Percentiles rank a stretch among this genome's conserved stretches.
Conservation (phyloP, 2,888 invertebrate species). For the Gryllus longicercus region DNA sequence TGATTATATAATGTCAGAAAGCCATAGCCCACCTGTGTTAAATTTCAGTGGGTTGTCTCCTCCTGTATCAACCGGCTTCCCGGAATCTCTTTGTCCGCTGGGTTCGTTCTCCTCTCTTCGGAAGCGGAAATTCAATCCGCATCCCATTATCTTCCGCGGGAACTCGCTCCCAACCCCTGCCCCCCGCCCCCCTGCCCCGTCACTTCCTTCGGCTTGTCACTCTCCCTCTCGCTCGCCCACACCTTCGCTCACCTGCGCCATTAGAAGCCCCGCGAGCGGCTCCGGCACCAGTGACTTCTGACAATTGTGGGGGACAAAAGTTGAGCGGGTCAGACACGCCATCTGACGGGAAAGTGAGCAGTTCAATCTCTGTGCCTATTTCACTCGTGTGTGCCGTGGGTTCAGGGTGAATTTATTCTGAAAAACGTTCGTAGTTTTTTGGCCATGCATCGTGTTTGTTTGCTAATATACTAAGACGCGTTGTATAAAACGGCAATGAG, state of each 20-base stretch:
- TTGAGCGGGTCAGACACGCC: too few relatives aligned
- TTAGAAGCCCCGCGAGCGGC: too few relatives aligned
- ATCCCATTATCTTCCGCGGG: slow-evolving; percentile 6
- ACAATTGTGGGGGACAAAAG: too few relatives aligned
- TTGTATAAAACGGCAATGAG: too few relatives aligned
- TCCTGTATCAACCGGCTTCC: background rate
- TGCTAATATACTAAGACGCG: too few relatives aligned
- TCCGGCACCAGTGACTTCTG: too few relatives aligned
- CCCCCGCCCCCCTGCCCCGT: background rate
- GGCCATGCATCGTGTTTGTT: too few relatives aligned
- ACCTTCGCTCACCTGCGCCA: background rate
- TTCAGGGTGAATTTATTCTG: too few relatives aligned
- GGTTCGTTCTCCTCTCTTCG: background rate
- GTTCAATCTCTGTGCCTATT: too few relatives aligned
- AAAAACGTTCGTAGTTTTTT: too few relatives aligned
- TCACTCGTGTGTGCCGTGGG: too few relatives aligned
- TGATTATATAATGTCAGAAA: background rate
- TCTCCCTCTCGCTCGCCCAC: background rate
- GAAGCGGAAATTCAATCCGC: background rate
- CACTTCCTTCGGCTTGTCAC: background rate
- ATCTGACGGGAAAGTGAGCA: too few relatives aligned
- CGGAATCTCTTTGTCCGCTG: background rate
- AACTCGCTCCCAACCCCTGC: background rate
- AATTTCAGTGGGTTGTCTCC: background rate
- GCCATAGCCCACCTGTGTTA: background rate